Conservation (phyloP, 2,888 invertebrate genomes). For the Germaria angustata region DNA sequence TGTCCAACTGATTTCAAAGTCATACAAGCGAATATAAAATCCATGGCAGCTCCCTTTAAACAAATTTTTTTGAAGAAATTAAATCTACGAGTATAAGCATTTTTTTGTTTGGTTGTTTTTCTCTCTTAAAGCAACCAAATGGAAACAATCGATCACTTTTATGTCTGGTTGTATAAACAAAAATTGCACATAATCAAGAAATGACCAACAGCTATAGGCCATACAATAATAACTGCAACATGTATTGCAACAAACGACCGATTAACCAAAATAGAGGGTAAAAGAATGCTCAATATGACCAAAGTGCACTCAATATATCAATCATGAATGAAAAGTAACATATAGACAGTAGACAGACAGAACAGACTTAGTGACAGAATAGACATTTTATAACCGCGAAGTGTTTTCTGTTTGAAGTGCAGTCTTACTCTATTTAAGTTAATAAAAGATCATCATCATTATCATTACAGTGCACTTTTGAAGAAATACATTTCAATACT, state of each 20-base stretch:
- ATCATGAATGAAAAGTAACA: slow-evolving; percentile 52
- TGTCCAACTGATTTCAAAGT: neutral
- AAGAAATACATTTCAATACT: neutral
- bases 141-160: slow-evolving; percentile 21
- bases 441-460: slow-evolving; percentile 3
- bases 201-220: slow-evolving; percentile 36
- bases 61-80: neutral
- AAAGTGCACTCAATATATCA: slow-evolving; percentile 55
- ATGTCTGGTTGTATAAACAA: neutral
- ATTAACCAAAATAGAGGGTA: neutral
- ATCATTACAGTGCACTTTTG: neutral
- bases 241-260: neutral
- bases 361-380: neutral
- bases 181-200: neutral
- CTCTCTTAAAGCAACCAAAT: neutral
- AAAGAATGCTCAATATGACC: neutral
- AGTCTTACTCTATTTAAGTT: neutral
- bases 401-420: neutral
- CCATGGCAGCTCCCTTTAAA: neutral
- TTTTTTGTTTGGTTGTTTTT: too few relatives aligned
- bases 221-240: neutral
- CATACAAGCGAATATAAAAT: neutral
- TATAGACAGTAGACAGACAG: slow-evolving; percentile 3
- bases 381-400: neutral
- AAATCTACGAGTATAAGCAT: too few relatives aligned